phyloP scores from a whole-genome alignment of 2,888 invertebrate species.

The Abrostola triplasia region DNA sequence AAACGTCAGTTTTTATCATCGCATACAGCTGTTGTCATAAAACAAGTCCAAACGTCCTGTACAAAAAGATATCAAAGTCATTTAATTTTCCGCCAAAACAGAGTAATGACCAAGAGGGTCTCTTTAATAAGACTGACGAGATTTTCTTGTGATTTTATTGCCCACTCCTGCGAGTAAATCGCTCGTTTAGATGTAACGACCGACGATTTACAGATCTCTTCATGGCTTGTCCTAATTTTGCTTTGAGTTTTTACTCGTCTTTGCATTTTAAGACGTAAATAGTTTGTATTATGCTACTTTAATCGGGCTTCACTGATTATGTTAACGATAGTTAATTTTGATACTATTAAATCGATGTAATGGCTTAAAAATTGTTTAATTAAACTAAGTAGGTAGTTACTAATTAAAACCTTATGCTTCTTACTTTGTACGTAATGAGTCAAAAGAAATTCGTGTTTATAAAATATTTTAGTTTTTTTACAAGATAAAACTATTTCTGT shows the following conservation, averaged over 20 bases:
- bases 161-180: slow-evolving; percentile 73
- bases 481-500: too few relatives aligned
- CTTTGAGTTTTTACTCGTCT: slow-evolving; percentile 62
- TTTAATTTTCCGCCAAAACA: slow-evolving; percentile 79
- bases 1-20: slow-evolving; percentile 49
- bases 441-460: too few relatives aligned
- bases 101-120: slow-evolving; percentile 70
- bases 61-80: slow-evolving; percentile 64
- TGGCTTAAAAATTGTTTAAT: too few relatives aligned
- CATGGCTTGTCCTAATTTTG: slow-evolving; percentile 71
- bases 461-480: too few relatives aligned
- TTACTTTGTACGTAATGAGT: too few relatives aligned
- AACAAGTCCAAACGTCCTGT: slow-evolving; percentile 57
- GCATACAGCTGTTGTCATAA: slow-evolving; percentile 58
- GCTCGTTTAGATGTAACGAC: slow-evolving; percentile 76
- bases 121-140: slow-evolving; percentile 76
- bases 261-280: slow-evolving; percentile 26
- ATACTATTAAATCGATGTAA: too few relatives aligned
- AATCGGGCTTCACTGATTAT: not conserved
- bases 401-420: too few relatives aligned
- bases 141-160: slow-evolving; percentile 76
- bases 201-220: slow-evolving; percentile 74
- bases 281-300: slow-evolving; percentile 12
- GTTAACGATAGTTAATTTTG: too few relatives aligned
- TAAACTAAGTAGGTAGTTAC: not conserved